A percentile compares a stretch with the other conserved stretches of the same genome.
Conservation (phyloP, 2,888 invertebrate genomes). For the Cryptosula pallasiana region DNA sequence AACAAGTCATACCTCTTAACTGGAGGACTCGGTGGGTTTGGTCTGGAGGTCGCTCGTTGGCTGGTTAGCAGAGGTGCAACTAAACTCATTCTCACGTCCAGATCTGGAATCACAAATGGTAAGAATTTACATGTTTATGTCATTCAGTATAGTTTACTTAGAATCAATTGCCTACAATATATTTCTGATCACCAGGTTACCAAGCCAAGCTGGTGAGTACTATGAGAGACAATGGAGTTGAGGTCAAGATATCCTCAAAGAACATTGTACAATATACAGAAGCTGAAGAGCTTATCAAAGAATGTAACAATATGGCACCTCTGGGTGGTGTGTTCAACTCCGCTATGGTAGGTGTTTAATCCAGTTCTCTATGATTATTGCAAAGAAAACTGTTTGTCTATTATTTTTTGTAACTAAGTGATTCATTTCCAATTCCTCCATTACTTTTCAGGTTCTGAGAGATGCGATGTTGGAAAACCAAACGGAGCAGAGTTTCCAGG, state of each 20-base stretch:
- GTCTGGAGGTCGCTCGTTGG: too few relatives aligned
- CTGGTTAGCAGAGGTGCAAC: slow-evolving; percentile 16
- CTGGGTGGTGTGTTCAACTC: slow-evolving; percentile 25
- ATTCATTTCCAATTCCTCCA: too few relatives aligned
- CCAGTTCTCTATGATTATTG: too few relatives aligned
- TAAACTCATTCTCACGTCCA: slow-evolving; percentile 23
- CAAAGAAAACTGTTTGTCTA: too few relatives aligned
- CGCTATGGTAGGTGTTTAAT: too few relatives aligned
- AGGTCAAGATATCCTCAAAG: background rate
- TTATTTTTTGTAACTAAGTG: too few relatives aligned
- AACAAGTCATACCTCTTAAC: too few relatives aligned
- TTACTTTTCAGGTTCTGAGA: slow-evolving; percentile 16
- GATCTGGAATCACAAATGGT: slow-evolving; percentile 21
- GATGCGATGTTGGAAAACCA: slow-evolving; percentile 8
- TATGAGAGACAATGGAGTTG: slow-evolving; percentile 1
- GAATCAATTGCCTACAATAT: too few relatives aligned
- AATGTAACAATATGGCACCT: background rate
- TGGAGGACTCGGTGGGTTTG: slow-evolving; percentile 27
- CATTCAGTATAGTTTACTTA: too few relatives aligned
- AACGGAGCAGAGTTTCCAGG: background rate
- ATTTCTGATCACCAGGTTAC: too few relatives aligned
- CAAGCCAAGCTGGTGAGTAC: too few relatives aligned
- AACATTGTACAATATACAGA: background rate
- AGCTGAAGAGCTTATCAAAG: background rate
- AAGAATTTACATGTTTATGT: too few relatives aligned